A percentile compares a stretch with the other conserved stretches of the same genome.
These are phyloP conservation scores for Accipiter virgatus DNA, from an alignment of 2,113 vertebrate species.

Conservation along the genomic window DNA sequence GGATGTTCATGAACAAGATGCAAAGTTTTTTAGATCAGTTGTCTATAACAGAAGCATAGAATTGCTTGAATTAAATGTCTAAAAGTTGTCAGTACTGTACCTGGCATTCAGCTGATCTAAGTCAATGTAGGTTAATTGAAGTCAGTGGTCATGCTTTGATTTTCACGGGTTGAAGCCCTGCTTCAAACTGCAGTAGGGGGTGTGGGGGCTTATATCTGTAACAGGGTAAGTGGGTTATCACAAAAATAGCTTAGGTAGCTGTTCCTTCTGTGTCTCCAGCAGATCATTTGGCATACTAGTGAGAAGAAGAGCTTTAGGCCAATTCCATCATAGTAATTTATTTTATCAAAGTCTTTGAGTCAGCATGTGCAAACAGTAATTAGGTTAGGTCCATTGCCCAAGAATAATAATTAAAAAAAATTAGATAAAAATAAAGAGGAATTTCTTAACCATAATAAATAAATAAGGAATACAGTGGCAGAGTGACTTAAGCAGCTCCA, in stretches of 20 bases:
- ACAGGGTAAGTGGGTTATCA: not conserved
- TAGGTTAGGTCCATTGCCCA: not conserved
- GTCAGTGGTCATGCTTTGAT: not conserved
- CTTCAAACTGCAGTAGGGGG: not conserved
- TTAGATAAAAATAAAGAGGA: not conserved
- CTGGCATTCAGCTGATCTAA: not conserved
- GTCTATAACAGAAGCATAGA: not conserved
- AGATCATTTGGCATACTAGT: not conserved
- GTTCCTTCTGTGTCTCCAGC: not conserved
- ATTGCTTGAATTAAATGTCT: not conserved
- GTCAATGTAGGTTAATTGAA: not conserved
- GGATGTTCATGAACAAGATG: not conserved
- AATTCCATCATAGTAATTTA: not conserved
- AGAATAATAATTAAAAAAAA: not conserved
- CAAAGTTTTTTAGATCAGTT: not conserved
- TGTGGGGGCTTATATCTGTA: not conserved
- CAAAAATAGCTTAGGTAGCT: not conserved
- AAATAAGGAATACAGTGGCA: not conserved
- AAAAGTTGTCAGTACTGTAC: not conserved
- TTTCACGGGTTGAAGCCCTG: not conserved
- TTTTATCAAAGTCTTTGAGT: constrained; percentile 21
- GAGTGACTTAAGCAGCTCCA: not conserved
- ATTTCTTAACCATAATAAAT: not conserved
- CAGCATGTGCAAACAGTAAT: not conserved
- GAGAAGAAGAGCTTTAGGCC: not conserved